Conservation (phyloP, 2,113 vertebrate species). For the Sinocyclocheilus anophthalmus region DNA sequence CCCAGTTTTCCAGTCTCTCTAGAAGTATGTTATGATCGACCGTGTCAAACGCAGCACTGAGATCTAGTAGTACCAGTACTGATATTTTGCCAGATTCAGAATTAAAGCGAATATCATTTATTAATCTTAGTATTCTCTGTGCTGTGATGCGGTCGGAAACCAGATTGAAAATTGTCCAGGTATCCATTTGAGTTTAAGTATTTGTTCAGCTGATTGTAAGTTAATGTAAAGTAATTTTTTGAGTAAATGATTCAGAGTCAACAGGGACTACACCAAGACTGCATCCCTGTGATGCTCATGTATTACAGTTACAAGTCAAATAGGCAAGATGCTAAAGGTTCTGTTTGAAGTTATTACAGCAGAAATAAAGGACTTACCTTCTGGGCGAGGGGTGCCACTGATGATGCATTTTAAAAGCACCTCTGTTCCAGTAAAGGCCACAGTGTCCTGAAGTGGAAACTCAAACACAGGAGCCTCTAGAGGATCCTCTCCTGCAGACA, state of each 20-base stretch:
- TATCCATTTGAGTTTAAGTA: no score
- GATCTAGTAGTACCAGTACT: no score
- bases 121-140: no score
- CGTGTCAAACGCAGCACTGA: no score
- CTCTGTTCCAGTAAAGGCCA: slow-evolving; percentile 80
- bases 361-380: slow-evolving; percentile 76
- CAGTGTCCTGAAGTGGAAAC: slow-evolving; percentile 84
- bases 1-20: no score
- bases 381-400: slow-evolving; percentile 85
- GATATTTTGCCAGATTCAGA: no score
- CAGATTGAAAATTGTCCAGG: no score
- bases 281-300: background rate
- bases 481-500: slow-evolving; percentile 94
- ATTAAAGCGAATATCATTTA: no score
- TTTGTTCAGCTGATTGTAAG: no score
- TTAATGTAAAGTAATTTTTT: background rate
- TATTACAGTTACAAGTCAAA: background rate
- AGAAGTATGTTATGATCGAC: no score
- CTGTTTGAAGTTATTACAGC: background rate
- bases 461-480: slow-evolving; percentile 93
- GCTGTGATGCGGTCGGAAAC: no score
- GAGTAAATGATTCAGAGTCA: background rate
- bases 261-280: background rate
- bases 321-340: background rate
- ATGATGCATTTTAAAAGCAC: slow-evolving; percentile 90